Evolutionary conservation across 2,113 vertebrate genomes (phyloP).

Genomic region (Electrona antarctica): DNA sequence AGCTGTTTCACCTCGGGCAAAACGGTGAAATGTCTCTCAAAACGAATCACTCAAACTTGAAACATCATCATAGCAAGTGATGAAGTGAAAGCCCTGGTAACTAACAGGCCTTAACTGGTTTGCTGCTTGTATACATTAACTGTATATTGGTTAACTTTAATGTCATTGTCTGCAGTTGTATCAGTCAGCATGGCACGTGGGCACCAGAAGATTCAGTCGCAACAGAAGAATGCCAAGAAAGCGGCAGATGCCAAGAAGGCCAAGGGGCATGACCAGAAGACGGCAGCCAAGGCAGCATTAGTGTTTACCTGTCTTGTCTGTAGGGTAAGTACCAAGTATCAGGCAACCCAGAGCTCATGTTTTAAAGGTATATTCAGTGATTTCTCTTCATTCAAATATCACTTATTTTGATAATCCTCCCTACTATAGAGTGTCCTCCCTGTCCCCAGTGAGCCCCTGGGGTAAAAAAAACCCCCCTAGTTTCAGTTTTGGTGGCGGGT

Average conservation of each 20-base stretch:
- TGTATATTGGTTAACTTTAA: conserved; percentile 6
- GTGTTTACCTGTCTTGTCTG: conserved; percentile 91
- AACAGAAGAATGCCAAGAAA: conserved; percentile 98
- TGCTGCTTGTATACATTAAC: background rate
- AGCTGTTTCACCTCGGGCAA: no score
- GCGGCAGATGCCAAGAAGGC: conserved; percentile 96
- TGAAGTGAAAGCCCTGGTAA: background rate
- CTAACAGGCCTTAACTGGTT: background rate
- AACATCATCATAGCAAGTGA: no score
- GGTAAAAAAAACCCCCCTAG: no score
- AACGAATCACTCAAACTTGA: no score
- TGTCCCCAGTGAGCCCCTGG: no score
- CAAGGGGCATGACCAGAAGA: conserved; percentile 94
- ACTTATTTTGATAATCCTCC: no score
- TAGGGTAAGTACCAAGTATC: conserved; percentile 79
- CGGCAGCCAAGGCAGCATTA: conserved; percentile 90
- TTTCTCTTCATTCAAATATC: no score
- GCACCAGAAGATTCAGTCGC: conserved; percentile 97
- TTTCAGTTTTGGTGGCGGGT: no score
- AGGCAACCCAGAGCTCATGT: background rate
- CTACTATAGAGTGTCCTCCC: no score
- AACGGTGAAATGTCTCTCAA: no score
- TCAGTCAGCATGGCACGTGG: conserved; percentile 90
- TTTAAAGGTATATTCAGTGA: no score
- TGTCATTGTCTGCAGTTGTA: background rate